Base-by-base conservation (phyloP, 2,797 vertebrate species). In the Hoplostethus mediterraneus region DNA sequence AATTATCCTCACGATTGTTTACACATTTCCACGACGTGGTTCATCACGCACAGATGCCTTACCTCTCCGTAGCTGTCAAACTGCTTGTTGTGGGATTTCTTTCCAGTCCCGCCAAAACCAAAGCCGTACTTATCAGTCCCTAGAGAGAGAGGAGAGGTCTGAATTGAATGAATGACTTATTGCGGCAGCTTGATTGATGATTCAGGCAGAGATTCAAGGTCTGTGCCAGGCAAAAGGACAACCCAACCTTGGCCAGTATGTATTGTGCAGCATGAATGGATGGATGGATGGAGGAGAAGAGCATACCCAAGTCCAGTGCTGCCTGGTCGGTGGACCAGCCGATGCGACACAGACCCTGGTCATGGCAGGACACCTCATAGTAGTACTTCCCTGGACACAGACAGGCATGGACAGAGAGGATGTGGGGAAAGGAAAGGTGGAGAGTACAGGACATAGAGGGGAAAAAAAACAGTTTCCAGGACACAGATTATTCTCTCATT, bases 51-150 rank as follows among this genome's bases (percentile, higher is more conserved):
- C 6, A 0, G 1, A 4, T 36, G 14, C 1, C 92, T 90, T 85
- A 99, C 98, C 96, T 99, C 98, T 83, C 98, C 98, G 2, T 99
- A 99, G 88, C 96, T 99, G 91, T 99, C 98, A 94, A 99, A 99
- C 63, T 99, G 98, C 75, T 99, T 99, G 87, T 98, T 98, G 86
- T 98, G 95, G 67, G 98, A 99, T 81, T 99, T 99, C 90, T 99
- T 99, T 75, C 98, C 98, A 11, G 98, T 99, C 67, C 98, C 98
- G 59, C 98, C 98, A 88, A 97, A 99, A 64, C 98, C 98, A 91
- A 98, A 99, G 16, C 97, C 96, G 82, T 95, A 96, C 82, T 97
- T 99, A 91, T 99, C 98, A 17, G 98, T 98, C 59, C 98, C 98
- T 88, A 82, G 65, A 40, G 63, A 64, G 0, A 75, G 6, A 63